Evolutionary conservation across 2,888 invertebrate species (phyloP).

Genomic region (Ophioninae sp.): DNA sequence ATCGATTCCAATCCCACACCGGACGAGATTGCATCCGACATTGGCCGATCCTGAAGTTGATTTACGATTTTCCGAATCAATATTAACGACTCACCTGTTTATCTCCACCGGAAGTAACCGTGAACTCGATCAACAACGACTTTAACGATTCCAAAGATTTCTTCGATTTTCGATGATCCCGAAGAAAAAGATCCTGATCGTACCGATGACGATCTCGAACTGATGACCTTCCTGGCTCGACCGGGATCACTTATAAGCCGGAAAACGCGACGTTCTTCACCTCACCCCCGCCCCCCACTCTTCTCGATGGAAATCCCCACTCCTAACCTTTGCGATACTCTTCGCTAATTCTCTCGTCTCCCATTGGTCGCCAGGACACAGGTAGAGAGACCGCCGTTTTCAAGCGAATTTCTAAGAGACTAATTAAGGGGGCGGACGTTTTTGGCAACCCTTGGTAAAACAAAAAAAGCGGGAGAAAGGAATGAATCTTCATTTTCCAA

Average conservation of each 20-base stretch:
- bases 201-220: constrained; percentile 61
- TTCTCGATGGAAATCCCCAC: neutral
- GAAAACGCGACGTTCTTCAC: constrained; percentile 14
- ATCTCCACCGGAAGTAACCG: neutral
- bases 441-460: too few species aligned
- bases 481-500: too few species aligned
- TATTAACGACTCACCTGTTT: constrained; percentile 11
- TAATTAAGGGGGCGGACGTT: too few species aligned
- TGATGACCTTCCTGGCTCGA: constrained; percentile 62
- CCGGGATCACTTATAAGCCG: constrained; percentile 63
- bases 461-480: too few species aligned
- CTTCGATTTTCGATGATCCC: neutral
- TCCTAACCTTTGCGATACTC: neutral
- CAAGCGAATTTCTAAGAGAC: too few species aligned
- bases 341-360: constrained; percentile 52
- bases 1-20: constrained; percentile 67
- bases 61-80: neutral
- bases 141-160: too few species aligned
- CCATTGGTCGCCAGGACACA: constrained; percentile 53
- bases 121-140: too few species aligned
- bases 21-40: constrained; percentile 75
- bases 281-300: constrained; percentile 38
- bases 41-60: too few species aligned
- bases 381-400: constrained; percentile 28
- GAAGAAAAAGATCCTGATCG: constrained; percentile 18